Base-by-base conservation (phyloP, 2,113 vertebrate genomes). In the Cavia aperea region DNA sequence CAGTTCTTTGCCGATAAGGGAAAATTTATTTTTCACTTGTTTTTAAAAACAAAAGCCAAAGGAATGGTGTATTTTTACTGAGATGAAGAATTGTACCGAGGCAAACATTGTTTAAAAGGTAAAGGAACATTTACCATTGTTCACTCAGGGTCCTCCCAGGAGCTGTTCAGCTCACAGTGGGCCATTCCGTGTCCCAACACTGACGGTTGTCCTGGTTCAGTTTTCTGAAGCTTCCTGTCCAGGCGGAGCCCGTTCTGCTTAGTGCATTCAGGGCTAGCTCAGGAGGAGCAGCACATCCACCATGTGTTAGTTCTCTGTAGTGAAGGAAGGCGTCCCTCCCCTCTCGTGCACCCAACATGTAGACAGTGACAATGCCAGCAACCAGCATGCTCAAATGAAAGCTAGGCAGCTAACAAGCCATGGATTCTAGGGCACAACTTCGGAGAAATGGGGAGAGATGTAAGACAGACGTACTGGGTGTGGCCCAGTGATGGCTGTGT, bases 81-180 rank as follows among this genome's bases (percentile, higher is more conserved):
- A 93, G 92, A 83, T 90, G 65, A 90, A 94, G 95, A 89, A 96
- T 94, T 95, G 86, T 94, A 93, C 95, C 91, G 94, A 95, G 96
- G 91, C 96, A 97, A 94, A 93, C 83, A 93, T 93, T 95, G 93
- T 96, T 98, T 97, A 96, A 97, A 97, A 97, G 97, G 96, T 62
- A 97, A 97, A 97, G 96, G 73, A 97, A 88, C 46, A 94, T 87
- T 86, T 73, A 5, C 77, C 7, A 2, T 70, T 82, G 39, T 75
- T 96, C 7, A 16, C 83, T 93, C 58, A n/a, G 84, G 95, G 81
- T 95, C 81, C 90, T 94, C 23, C 49, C 89, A 92, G 82, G 91
- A 95, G 86, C 92, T 95, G 72, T 95, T 90, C 88, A 11, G 39
- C 83, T 54, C 88, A 84, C 91, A 92, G 90, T 70, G 51, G 78